A percentile compares a stretch with the other conserved stretches of the same genome.
Conservation (phyloP, 2,113 vertebrate genomes). For the Hucho hucho region DNA sequence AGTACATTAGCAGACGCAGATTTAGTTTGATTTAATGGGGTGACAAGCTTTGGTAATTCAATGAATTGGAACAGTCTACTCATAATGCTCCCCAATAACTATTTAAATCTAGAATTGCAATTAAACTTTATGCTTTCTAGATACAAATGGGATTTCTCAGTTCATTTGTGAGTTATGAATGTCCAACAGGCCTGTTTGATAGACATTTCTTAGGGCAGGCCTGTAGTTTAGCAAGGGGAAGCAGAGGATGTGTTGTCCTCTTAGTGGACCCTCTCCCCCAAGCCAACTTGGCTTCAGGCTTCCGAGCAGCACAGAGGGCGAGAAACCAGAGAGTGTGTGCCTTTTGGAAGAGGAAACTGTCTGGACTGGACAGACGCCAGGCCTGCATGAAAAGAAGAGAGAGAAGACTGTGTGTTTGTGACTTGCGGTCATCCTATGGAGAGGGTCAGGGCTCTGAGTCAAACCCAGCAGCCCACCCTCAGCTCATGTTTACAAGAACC, state of each 20-base stretch:
- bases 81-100: too few relatives aligned
- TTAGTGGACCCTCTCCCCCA: constrained; percentile 54
- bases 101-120: too few relatives aligned
- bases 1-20: not conserved
- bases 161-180: constrained; percentile 46
- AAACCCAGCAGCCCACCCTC: constrained; percentile 19
- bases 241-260: constrained; percentile 49
- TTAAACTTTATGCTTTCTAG: constrained; percentile 20
- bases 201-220: constrained; percentile 50
- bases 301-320: constrained; percentile 46
- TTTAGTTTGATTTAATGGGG: not conserved
- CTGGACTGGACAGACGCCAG: constrained; percentile 31
- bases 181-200: constrained; percentile 20
- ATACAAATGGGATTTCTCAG: too few relatives aligned
- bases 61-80: not conserved
- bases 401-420: not conserved
- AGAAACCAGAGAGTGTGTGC: constrained; percentile 55
- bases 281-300: constrained; percentile 61
- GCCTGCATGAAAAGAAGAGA: constrained; percentile 28
- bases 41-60: not conserved
- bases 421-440: too few relatives aligned
- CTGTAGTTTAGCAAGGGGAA: constrained; percentile 38
- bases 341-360: constrained; percentile 41
- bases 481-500: constrained; percentile 26
- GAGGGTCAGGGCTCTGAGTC: too few relatives aligned